Conservation (phyloP, 2,113 vertebrate species). For the Canis aureus region DNA sequence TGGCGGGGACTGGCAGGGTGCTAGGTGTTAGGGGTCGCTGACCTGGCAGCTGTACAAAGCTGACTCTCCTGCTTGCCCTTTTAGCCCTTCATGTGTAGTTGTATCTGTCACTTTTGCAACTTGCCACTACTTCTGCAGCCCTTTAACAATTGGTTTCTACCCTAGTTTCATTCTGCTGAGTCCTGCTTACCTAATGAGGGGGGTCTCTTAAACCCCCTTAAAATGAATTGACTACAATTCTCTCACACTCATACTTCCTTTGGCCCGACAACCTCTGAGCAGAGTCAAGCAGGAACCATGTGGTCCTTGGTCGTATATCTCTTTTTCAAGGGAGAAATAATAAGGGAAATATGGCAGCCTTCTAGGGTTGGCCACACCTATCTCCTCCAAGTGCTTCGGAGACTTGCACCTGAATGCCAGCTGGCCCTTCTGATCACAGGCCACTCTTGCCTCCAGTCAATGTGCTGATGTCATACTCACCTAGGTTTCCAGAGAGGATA, state of each 20-base stretch:
- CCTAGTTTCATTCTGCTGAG: background rate
- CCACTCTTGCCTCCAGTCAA: background rate
- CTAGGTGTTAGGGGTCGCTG: background rate
- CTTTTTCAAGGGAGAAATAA: too few relatives aligned
- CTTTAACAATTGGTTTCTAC: background rate
- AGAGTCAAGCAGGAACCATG: too few relatives aligned
- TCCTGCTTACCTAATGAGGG: background rate
- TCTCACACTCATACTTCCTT: background rate
- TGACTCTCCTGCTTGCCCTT: background rate
- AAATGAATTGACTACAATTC: background rate
- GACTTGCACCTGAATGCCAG: background rate
- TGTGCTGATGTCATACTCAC: background rate
- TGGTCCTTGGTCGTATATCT: too few relatives aligned
- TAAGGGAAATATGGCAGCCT: background rate
- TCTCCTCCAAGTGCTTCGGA: background rate
- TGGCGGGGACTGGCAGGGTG: background rate
- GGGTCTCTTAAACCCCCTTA: background rate
- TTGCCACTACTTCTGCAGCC: background rate
- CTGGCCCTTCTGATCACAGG: background rate
- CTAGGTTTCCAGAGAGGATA: background rate
- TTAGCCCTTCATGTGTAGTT: background rate
- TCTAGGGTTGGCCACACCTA: background rate
- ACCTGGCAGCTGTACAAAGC: background rate
- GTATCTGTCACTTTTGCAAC: background rate
- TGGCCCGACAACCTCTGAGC: background rate